Evolutionary conservation across 1,140 invertebrate genomes (phyloP), one percentile per base, ranked within the genome.

Genomic region (Drosophila takahashii): DNA sequence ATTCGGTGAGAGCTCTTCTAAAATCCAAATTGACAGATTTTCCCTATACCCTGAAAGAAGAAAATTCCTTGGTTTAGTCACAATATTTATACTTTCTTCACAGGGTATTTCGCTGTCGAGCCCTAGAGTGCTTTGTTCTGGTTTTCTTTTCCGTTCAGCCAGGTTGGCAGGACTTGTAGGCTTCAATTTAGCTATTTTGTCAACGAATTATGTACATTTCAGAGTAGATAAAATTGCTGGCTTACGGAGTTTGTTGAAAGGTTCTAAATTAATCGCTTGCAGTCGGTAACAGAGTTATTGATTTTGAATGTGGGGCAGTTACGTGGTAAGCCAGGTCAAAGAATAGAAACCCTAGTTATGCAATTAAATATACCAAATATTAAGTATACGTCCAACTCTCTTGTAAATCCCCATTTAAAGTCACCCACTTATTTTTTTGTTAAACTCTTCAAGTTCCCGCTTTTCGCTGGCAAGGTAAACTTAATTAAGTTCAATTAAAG

Each of bases 401-500:
- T 32, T 1, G 5, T 29, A 7, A 29, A 29, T 6, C 27, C 7
- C 7, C 7, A 29, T 29, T 7, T 29, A 9, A 9, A 32, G 0
- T 32, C 11, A 18, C 8, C 10, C 18, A 10, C 34, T 10, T 9
- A 42, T 8, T 10, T 42, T 39, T 7, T 26, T 8, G 6, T 15
- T 22, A 1, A 26, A 15, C 26, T 32, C 32, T 47, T 27, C 13
- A 8, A 52, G 50, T 36, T 39, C 36, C n/a, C 15, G n/a, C 9
- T 22, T 27, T 22, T 18, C 10, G 36, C 36, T 39, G 26, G 10
- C 13, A 29, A 10, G 9, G 18, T n/a, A 36, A 85, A 58, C 66
- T 76, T 73, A 80, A 84, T 77, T 65, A 81, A 73, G 67, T 78
- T 74, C 53, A 67, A 78, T 81, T 67, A 78, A 66, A 67, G 74